A percentile compares a stretch with the other conserved stretches of the same genome.
These are phyloP conservation scores for Leucopsar rothschildi DNA, from an alignment of 2,113 vertebrate species.

Conservation along the genomic window DNA sequence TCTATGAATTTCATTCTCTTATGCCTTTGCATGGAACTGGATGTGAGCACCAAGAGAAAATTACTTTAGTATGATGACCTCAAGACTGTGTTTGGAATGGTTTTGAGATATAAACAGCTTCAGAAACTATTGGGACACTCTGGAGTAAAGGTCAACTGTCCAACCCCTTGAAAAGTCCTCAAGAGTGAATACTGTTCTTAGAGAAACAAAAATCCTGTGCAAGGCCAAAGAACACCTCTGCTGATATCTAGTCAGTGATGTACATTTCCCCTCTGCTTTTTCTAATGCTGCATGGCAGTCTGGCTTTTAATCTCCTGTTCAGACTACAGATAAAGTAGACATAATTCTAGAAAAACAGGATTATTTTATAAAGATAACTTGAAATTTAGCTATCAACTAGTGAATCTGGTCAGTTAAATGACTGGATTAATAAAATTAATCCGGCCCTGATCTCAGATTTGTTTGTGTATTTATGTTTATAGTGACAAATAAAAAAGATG, in stretches of 20 bases:
- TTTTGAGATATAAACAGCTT: not conserved
- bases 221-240: not conserved
- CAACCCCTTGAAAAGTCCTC: not conserved
- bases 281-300: not conserved
- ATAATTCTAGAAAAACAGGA: not conserved
- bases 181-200: not conserved
- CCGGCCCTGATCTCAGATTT: not conserved
- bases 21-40: not conserved
- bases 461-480: not conserved
- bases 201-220: not conserved
- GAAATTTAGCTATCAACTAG: not conserved
- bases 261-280: not conserved
- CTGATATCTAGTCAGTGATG: not conserved
- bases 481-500: not conserved
- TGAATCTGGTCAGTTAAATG: not conserved
- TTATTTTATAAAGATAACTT: not conserved
- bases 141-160: not conserved
- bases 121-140: not conserved
- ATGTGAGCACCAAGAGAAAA: constrained; percentile 50
- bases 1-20: not conserved
- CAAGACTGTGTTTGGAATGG: not conserved
- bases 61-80: constrained; percentile 35
- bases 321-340: not conserved
- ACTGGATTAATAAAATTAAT: not conserved
- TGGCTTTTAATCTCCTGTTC: not conserved